phyloP scores from a whole-genome alignment of 2,888 invertebrate genomes.

The Dendrolimus pini region DNA sequence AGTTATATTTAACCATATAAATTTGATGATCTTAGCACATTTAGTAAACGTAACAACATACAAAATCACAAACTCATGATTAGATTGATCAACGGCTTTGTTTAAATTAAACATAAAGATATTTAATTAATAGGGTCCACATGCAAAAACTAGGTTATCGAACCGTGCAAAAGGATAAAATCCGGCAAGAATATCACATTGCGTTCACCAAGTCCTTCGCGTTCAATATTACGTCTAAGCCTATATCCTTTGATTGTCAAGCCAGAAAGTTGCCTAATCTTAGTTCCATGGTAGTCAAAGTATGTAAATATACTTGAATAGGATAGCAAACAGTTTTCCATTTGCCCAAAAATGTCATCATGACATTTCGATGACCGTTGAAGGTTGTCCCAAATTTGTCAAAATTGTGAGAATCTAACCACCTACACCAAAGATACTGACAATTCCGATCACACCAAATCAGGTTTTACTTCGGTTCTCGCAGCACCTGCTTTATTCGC shows the following conservation, averaged over 20 bases:
- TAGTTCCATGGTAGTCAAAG: too few species aligned
- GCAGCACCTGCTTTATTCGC: neutral
- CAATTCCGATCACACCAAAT: neutral
- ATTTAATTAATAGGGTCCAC: slow-evolving; percentile 26
- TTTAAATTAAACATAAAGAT: neutral
- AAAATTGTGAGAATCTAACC: too few species aligned
- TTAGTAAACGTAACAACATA: too few species aligned
- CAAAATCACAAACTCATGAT: neutral
- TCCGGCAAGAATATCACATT: slow-evolving; percentile 48
- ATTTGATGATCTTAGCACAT: too few species aligned
- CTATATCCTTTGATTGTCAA: neutral
- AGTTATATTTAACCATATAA: too few species aligned
- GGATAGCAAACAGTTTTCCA: too few species aligned
- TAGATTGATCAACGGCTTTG: neutral
- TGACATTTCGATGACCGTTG: too few species aligned
- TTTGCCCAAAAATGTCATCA: too few species aligned
- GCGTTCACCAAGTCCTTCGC: slow-evolving; percentile 1
- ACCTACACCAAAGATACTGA: too few species aligned
- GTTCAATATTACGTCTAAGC: neutral
- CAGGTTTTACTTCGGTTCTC: neutral
- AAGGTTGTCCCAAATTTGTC: too few species aligned
- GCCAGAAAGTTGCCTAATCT: neutral
- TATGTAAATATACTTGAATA: too few species aligned
- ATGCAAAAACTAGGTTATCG: slow-evolving; percentile 30
- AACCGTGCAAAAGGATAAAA: slow-evolving; percentile 26